phyloP scores from a whole-genome alignment of 2,113 vertebrate genomes.

The Euleptes europaea region DNA sequence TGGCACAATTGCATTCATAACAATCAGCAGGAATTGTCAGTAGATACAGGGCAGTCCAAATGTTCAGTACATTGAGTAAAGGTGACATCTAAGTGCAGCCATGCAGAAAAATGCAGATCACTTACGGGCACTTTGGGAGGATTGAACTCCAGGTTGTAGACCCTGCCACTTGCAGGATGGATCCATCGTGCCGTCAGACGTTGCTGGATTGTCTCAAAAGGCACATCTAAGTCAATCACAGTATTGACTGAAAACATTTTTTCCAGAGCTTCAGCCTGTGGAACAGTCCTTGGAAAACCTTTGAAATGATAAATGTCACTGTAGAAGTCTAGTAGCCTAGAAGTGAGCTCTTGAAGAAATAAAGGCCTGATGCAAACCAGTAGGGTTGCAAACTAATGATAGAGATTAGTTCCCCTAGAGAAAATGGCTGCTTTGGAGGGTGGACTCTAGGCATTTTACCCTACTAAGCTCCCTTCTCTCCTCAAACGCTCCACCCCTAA shows the following conservation, averaged over 20 bases:
- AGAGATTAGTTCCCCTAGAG: too few species aligned
- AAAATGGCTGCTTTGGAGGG: too few species aligned
- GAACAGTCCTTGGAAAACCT: constrained; percentile 95
- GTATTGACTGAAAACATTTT: constrained; percentile 80
- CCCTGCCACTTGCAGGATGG: constrained; percentile 89
- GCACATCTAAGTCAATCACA: constrained; percentile 93
- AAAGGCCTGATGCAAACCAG: not conserved
- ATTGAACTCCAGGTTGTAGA: constrained; percentile 95
- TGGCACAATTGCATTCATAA: not conserved
- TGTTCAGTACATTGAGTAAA: not conserved
- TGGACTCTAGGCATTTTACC: too few species aligned
- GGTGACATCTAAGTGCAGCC: too few species aligned
- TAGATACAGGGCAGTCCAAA: not conserved
- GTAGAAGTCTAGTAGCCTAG: constrained; percentile 18
- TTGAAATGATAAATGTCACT: not conserved
- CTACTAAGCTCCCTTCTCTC: too few species aligned
- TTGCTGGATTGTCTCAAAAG: constrained; percentile 90
- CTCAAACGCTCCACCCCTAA: too few species aligned
- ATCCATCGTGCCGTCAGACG: constrained; percentile 96
- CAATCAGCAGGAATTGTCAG: not conserved
- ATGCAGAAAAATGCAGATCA: fast-evolving
- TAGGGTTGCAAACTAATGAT: too few species aligned
- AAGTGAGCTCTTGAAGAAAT: not conserved
- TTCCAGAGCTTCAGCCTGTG: constrained; percentile 90
- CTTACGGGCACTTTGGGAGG: constrained; percentile 90